Percentiles rank a stretch among this genome's conserved stretches.
These are phyloP conservation scores for Paradisaea rubra DNA, from an alignment of 2,113 vertebrate genomes.

Conservation along the genomic window DNA sequence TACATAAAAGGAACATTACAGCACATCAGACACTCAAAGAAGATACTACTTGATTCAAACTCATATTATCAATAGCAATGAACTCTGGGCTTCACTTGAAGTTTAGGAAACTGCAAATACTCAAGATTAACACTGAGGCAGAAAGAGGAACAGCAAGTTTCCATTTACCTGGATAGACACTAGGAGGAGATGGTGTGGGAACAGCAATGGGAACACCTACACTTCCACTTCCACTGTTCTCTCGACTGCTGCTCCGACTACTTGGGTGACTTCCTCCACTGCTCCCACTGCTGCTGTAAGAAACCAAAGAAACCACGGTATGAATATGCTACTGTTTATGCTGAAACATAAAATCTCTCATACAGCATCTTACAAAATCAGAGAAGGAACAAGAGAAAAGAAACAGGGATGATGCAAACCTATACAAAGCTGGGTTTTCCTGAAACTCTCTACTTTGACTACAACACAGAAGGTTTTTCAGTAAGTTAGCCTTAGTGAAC, in stretches of 20 bases:
- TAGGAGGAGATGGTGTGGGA: conserved; percentile 92
- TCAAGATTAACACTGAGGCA: neutral
- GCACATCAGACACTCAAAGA: neutral
- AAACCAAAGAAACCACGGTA: conserved; percentile 34
- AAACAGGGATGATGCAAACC: neutral
- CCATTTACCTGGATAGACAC: conserved; percentile 90
- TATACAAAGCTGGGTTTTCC: neutral
- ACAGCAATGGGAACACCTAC: conserved; percentile 92
- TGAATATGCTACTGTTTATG: neutral
- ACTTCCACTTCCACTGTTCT: conserved; percentile 98
- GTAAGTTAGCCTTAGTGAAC: neutral
- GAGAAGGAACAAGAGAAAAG: neutral
- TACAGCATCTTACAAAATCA: neutral
- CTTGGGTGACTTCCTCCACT: conserved; percentile 97
- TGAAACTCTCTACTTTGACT: neutral
- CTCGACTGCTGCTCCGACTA: conserved; percentile 96
- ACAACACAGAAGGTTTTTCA: neutral
- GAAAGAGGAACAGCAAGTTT: neutral
- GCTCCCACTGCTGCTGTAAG: conserved; percentile 88
- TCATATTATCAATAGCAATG: neutral
- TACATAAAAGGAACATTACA: neutral
- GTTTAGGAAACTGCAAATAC: neutral
- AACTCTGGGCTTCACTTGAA: neutral
- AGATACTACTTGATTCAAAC: neutral
- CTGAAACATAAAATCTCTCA: neutral